Conservation (phyloP, 2,888 invertebrate species). For the Atethmia centrago region DNA sequence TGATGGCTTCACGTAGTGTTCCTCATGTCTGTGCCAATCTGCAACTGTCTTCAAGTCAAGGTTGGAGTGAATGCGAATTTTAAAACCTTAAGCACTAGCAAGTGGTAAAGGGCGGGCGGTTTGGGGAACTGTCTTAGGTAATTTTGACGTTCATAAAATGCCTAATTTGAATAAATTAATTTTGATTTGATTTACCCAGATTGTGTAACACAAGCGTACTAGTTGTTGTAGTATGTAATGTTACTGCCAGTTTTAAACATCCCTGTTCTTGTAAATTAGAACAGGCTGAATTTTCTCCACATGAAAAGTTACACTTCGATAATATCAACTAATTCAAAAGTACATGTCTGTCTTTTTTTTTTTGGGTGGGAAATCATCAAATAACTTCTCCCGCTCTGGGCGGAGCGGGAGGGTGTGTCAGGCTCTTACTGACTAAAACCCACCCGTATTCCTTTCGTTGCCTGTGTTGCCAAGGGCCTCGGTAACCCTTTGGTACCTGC, state of each 20-base stretch:
- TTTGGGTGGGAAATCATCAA: no score
- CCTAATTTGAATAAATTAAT: neutral
- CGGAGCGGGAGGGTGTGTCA: no score
- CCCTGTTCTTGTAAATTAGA: no score
- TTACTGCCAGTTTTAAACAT: neutral
- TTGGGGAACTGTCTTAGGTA: neutral
- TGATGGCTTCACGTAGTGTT: conserved; percentile 41
- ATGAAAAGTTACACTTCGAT: neutral
- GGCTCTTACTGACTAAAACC: no score
- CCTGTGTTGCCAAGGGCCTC: no score
- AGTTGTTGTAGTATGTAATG: neutral
- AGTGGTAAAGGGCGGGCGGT: neutral
- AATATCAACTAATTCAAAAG: neutral
- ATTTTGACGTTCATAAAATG: neutral
- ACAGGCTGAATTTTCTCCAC: neutral
- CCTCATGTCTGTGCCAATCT: conserved; percentile 50
- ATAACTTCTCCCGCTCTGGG: no score
- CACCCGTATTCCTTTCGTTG: no score
- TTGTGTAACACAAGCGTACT: neutral
- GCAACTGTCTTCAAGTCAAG: conserved; percentile 2
- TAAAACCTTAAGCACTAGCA: neutral
- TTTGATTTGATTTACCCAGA: neutral
- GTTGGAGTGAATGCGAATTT: neutral
- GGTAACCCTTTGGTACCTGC: no score
- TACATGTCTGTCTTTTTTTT: no score